phyloP scores from a whole-genome alignment of 2,113 vertebrate species.

The Synodontis membranacea region DNA sequence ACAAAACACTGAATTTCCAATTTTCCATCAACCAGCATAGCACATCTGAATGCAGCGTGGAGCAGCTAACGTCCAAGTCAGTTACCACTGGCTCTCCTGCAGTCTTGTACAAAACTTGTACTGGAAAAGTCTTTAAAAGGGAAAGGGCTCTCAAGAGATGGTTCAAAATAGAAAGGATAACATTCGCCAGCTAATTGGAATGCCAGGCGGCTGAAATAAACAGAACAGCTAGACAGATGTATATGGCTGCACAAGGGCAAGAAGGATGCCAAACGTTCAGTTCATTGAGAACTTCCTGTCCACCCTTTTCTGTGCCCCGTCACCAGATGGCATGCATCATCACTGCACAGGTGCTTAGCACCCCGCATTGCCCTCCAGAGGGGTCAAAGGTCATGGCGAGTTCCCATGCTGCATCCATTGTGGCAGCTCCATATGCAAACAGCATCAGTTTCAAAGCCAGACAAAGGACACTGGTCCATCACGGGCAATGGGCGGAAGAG shows the following conservation, averaged over 20 bases:
- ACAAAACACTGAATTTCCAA: background rate
- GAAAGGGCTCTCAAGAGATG: slow-evolving; percentile 17
- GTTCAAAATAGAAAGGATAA: slow-evolving; percentile 46
- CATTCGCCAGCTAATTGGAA: slow-evolving; percentile 45
- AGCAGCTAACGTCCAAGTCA: background rate
- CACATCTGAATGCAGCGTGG: background rate
- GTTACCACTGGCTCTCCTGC: slow-evolving; percentile 5
- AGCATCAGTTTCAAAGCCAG: slow-evolving; percentile 75
- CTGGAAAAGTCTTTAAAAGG: slow-evolving; percentile 37
- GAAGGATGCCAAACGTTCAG: background rate
- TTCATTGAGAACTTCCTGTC: slow-evolving; percentile 9
- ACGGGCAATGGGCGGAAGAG: slow-evolving; percentile 44
- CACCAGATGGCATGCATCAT: slow-evolving; percentile 68
- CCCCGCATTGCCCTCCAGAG: slow-evolving; percentile 55
- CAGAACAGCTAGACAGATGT: background rate
- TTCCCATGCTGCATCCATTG: slow-evolving; percentile 85
- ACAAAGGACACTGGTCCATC: slow-evolving; percentile 73
- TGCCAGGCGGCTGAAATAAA: slow-evolving; percentile 6
- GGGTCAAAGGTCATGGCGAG: slow-evolving; percentile 78
- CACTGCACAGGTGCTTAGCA: slow-evolving; percentile 77
- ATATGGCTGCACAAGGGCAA: background rate
- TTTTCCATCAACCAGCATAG: background rate
- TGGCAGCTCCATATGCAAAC: slow-evolving; percentile 70
- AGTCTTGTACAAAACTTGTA: slow-evolving; percentile 12
- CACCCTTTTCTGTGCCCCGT: background rate